Base-by-base conservation (phyloP, 2,888 invertebrate genomes). In the Slavum lentiscoides region DNA sequence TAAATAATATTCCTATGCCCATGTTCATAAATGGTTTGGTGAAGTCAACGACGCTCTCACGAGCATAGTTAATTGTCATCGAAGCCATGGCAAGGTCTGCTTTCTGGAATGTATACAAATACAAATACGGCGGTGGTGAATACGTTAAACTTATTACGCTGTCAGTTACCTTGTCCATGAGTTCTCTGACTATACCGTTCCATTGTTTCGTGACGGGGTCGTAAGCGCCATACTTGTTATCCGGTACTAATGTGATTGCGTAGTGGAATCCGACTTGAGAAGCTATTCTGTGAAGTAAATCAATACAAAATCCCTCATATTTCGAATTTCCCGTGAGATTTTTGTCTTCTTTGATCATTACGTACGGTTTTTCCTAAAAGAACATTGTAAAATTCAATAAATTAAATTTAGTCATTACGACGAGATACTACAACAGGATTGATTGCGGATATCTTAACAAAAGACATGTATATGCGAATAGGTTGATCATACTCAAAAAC, bases 21-120 rank as follows among this genome's bases (percentile, higher is more conserved):
- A 98, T 90, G 87, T 97, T 97, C 94, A 98, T 96, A 88, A 97
- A 98, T 0, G 98, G 98, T 85, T 97, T 97, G 0, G 98, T 98
- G 87, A 98, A 98, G 87, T 98, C 98, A 82, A 98, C 96, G 81
- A 96, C 93, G 72, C 94, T 93, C 86, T 97, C 97, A 23, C 98
- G 88, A 0, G 97, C 96, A 87, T 97, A 98, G 87, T 96, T 98
- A 84, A 98, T 98, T 3, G 98, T 98, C 93, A 98, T 95, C 0
- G 98, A 96, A 0, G 96, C 97, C 0, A 98, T 96, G 0, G 97
- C 98, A 84, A 98, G 89, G 86, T 98, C 98, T 0, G 97, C 97
- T 87, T 94, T 92, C 96, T 95, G 88, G 0, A 88, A 73, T 77
- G 59, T 30, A 30, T 30, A 13, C 49, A 17, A 77, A 55, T 7